Percentiles rank a stretch among this genome's conserved stretches.
These are phyloP conservation scores for Trichopoda pennipes DNA, from an alignment of 2,888 invertebrate genomes.

Conservation along the genomic window DNA sequence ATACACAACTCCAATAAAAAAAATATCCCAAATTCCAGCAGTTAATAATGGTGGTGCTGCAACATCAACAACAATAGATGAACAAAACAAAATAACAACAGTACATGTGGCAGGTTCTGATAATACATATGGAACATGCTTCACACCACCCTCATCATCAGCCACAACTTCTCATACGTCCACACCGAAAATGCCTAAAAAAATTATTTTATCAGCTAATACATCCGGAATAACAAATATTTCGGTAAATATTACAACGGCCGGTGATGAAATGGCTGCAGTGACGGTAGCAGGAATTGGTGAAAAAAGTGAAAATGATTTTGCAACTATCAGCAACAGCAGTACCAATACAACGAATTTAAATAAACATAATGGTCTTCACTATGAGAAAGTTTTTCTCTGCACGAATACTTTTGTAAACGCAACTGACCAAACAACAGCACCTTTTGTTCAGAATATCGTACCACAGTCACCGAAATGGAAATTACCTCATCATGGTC, in stretches of 20 bases:
- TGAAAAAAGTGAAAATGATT: conserved; percentile 44
- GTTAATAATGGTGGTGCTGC: conserved; percentile 14
- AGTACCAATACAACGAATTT: conserved; percentile 7
- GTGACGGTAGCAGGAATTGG: conserved; percentile 32
- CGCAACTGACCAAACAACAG: conserved; percentile 11
- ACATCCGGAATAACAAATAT: conserved; percentile 79
- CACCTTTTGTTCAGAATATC: conserved; percentile 22
- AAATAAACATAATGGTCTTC: conserved; percentile 70
- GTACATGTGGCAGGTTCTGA: conserved; percentile 76
- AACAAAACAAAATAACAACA: conserved; percentile 76
- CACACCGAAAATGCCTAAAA: conserved; percentile 77
- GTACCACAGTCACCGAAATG: conserved; percentile 58
- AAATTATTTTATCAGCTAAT: conserved; percentile 79
- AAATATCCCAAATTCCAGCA: conserved; percentile 65
- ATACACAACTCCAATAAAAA: conserved; percentile 76
- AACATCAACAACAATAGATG: conserved; percentile 61
- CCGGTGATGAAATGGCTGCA: conserved; percentile 52
- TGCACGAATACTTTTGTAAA: conserved; percentile 73
- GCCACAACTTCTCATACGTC: conserved; percentile 68
- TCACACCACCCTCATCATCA: conserved; percentile 57
- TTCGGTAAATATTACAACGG: conserved; percentile 75
- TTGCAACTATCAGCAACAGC: conserved; percentile 2
- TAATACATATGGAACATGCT: conserved; percentile 71
- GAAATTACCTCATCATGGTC: conserved; percentile 46
- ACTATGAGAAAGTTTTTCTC: conserved; percentile 80